Conservation (phyloP, 2,888 invertebrate species). For the Lepidochitona cinerea region DNA sequence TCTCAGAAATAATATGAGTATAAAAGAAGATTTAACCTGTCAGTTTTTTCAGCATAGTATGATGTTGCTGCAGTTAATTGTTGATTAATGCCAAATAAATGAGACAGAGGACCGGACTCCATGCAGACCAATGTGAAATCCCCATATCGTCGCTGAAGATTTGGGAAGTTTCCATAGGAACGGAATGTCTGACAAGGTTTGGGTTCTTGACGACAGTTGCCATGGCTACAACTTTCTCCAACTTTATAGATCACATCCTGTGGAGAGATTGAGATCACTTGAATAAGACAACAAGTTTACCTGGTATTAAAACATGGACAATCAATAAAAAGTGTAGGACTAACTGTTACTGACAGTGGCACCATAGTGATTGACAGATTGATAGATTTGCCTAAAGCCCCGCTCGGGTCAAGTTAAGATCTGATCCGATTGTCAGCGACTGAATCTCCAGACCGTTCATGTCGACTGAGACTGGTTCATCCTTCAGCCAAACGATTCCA, state of each 20-base stretch:
- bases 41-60: constrained; percentile 57
- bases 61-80: constrained; percentile 54
- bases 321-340: too few species aligned
- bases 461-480: too few species aligned
- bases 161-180: constrained; percentile 34
- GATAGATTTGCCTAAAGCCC: too few species aligned
- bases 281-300: too few species aligned
- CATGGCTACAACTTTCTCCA: constrained; percentile 18
- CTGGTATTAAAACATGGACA: too few species aligned
- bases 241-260: constrained; percentile 51
- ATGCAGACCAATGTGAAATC: constrained; percentile 53
- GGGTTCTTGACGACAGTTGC: constrained; percentile 29
- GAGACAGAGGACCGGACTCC: constrained; percentile 59
- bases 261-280: neutral
- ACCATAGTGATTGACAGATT: too few species aligned
- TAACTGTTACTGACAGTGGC: too few species aligned
- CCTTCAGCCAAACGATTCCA: too few species aligned
- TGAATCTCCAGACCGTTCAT: too few species aligned
- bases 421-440: too few species aligned
- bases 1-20: too few species aligned
- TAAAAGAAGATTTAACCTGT: constrained; percentile 42
- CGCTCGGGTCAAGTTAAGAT: too few species aligned
- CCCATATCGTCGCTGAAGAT: constrained; percentile 30
- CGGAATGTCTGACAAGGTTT: constrained; percentile 47
- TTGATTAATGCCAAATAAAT: constrained; percentile 54